Evolutionary conservation across 2,113 vertebrate genomes (phyloP), one percentile per base, ranked within the genome.

Genomic region (Gulo gulo): DNA sequence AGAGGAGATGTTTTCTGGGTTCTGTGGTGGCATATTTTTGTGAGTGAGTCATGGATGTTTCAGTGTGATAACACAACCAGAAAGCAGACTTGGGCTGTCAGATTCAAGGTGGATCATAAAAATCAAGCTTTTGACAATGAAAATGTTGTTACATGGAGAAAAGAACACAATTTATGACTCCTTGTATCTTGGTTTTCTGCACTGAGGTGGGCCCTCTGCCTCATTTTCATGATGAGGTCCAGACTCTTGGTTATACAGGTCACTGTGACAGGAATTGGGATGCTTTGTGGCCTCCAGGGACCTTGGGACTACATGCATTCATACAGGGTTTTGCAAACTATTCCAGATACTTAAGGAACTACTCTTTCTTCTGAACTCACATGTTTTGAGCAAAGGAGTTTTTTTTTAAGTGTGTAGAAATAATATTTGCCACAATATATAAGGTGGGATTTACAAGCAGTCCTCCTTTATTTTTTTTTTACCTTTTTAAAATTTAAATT

Each of bases 31-130:
- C 88, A 6, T 82, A 23, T 81, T 87, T 87, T 29, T 8, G 12
- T 71, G 16, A 74, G 84, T 96, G 91, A 97, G 67, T 95, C 95
- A 92, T 1, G 8, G 42, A 42, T 96, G 92, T 97, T 47, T 97
- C 97, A 97, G 90, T 97, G 83, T 84, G 85, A 90, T 88, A 52
- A n/a, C 36, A 76, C 15, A 69, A 13, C 42, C 34, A 88, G 88
- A 95, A 42, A 63, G 47, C 45, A 57, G 36, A n/a, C 47, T 71
- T 29, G n/a, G 21, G 31, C 47, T 96, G 88, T 86, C 95, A 86
- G 4, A 84, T 93, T 86, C 42, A 91, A 82, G 81, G 78, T 88
- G 92, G 71, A 55, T 96, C 73, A 78, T 93, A 59, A 79, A 76
- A 93, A 4, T 26, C 18, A 85, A 91, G 29, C 23, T 55, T 97